Evolutionary conservation across 2,113 vertebrate genomes (phyloP).

Genomic region (Ptyas mucosa): DNA sequence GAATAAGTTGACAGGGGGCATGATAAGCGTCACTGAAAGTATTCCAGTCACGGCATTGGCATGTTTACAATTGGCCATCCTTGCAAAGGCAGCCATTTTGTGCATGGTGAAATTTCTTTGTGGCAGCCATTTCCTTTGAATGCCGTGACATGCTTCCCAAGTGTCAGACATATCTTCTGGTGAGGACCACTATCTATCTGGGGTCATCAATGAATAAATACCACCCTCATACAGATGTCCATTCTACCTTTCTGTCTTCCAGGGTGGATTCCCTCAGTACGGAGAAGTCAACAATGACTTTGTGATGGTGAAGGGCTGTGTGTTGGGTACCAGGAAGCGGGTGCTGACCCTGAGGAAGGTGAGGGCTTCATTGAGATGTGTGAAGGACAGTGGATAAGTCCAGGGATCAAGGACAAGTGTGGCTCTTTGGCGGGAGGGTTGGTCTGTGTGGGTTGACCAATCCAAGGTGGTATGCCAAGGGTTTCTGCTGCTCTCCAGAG

Average conservation of each 20-base stretch:
- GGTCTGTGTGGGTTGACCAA: background rate
- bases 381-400: accelerated
- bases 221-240: background rate
- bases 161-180: background rate
- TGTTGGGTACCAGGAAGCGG: slow-evolving; percentile 76
- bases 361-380: slow-evolving; percentile 4
- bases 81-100: background rate
- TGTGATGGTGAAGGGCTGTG: slow-evolving; percentile 80
- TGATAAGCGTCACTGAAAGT: background rate
- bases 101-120: background rate
- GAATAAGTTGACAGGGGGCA: background rate
- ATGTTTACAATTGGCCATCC: background rate
- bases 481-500: background rate
- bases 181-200: background rate
- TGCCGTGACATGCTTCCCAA: background rate
- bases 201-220: background rate
- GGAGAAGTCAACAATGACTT: slow-evolving; percentile 81
- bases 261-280: slow-evolving; percentile 80
- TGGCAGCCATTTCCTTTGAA: background rate
- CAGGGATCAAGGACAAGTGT: background rate
- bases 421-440: background rate
- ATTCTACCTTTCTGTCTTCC: slow-evolving; percentile 5
- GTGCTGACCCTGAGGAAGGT: slow-evolving; percentile 82
- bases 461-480: too few species aligned
- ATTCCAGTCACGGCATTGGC: background rate